Conservation (phyloP, 1,140 invertebrate genomes). For the Thaumatotibia leucotreta region DNA sequence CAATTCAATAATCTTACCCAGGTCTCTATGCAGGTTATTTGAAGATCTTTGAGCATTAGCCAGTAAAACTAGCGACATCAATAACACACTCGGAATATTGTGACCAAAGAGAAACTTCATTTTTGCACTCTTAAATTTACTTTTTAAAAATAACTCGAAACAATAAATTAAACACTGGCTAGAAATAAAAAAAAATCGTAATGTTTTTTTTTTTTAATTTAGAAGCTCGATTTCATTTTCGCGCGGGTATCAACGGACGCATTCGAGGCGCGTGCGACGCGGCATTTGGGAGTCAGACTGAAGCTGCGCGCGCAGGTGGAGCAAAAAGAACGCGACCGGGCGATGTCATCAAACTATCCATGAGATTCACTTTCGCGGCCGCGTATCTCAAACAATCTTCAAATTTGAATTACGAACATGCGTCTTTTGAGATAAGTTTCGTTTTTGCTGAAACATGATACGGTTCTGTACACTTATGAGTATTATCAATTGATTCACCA, state of each 20-base stretch:
- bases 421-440: background rate
- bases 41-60: slow-evolving; percentile 59
- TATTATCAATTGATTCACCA: background rate
- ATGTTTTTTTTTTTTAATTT: slow-evolving; percentile 46
- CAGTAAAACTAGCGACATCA: slow-evolving; percentile 57
- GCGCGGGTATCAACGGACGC: slow-evolving; percentile 38
- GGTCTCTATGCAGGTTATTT: slow-evolving; percentile 48
- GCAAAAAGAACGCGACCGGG: slow-evolving; percentile 48
- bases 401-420: background rate
- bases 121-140: slow-evolving; percentile 27
- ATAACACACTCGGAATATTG: slow-evolving; percentile 54
- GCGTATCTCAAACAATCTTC: background rate
- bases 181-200: slow-evolving; percentile 10
- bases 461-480: background rate
- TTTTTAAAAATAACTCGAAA: slow-evolving; percentile 20
- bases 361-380: background rate
- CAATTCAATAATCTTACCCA: slow-evolving; percentile 46
- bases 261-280: slow-evolving; percentile 50
- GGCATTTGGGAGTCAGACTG: slow-evolving; percentile 60
- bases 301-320: slow-evolving; percentile 52
- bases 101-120: slow-evolving; percentile 49
- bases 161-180: slow-evolving; percentile 20
- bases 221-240: slow-evolving; percentile 61
- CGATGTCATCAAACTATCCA: slow-evolving; percentile 21
- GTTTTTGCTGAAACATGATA: background rate